Evolutionary conservation across 2,888 invertebrate genomes (phyloP).

Genomic region (Nematopogon swammerdamellus): DNA sequence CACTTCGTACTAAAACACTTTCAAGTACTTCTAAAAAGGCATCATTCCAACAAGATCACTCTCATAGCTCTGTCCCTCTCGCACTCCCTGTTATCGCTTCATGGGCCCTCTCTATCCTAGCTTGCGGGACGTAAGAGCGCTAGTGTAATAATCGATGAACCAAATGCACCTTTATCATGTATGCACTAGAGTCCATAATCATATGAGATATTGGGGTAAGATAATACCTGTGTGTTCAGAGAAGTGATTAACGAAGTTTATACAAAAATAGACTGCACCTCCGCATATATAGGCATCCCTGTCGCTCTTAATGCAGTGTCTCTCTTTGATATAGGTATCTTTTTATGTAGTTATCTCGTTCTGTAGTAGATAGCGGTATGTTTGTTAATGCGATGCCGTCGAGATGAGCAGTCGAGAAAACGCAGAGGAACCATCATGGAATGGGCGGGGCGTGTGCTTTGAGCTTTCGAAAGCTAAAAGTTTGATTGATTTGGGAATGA

Average conservation of each 20-base stretch:
- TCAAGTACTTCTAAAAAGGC: background rate
- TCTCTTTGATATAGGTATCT: conserved; percentile 39
- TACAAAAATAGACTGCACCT: conserved; percentile 27
- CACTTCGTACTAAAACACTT: background rate
- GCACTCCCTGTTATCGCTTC: background rate
- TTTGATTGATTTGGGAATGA: background rate
- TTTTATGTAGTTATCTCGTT: conserved; percentile 52
- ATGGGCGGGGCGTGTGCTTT: conserved; percentile 36
- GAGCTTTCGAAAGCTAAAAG: background rate
- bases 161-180: background rate
- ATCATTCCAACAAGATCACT: background rate
- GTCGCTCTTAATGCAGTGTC: conserved; percentile 34
- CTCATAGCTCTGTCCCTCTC: background rate
- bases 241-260: background rate
- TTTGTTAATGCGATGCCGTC: conserved; percentile 33
- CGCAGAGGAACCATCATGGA: conserved; percentile 46
- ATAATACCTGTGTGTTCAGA: background rate
- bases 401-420: conserved; percentile 22
- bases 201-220: background rate
- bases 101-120: background rate
- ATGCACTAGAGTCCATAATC: background rate
- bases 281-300: conserved; percentile 40
- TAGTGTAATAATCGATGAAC: background rate
- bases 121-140: background rate
- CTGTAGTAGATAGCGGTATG: conserved; percentile 43